Base-by-base conservation (phyloP, 2,888 invertebrate species). In the Drosophila nr. fundita region DNA sequence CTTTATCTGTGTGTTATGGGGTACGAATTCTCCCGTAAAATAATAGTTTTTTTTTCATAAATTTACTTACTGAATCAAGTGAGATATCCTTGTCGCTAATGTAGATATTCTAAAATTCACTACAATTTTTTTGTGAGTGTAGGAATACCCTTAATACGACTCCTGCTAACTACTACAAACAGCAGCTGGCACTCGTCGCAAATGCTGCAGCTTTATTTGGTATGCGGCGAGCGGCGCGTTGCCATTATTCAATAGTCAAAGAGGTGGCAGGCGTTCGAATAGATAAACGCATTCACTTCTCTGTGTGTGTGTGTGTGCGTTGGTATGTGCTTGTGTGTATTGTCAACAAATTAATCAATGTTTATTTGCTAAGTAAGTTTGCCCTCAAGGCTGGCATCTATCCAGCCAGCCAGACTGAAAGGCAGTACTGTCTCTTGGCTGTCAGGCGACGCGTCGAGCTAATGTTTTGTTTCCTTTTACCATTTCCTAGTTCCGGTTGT, bases 341-440 rank as follows among this genome's bases (percentile, higher is more conserved):
- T 91, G 90, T 91, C 90, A 91, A 91, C 90, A 91, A 91, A 91
- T 91, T 91, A 91, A 91, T 91, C 91, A 91, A 89, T 91, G 90
- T 90, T 90, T 91, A 90, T 91, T 91, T 91, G 84, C 87, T 89
- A 91, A 91, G 86, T 89, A 90, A 85, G 90, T 90, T 87, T 78
- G 82, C 84, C 87, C 82, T 80, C 58, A 80, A 80, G 86, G 74
- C 84, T 69, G 70, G 61, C 73, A 74, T 75, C 73, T 68, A 80
- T 78, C 58, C 83, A 32, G 64, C 62, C 60, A 65, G 61, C 21
- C 67, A 50, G 52, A 30, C 59, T 54, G 63, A 50, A 61, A 68
- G 49, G 52, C 64, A 62, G 52, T 45, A 55, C 50, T 27, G 27
- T 24, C 34, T 24, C 34, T 27, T 65, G 62, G 53, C 60, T 66